Evolutionary conservation across 2,113 vertebrate species (phyloP), one percentile per base, ranked within the genome.

Genomic region (Nibea albiflora): DNA sequence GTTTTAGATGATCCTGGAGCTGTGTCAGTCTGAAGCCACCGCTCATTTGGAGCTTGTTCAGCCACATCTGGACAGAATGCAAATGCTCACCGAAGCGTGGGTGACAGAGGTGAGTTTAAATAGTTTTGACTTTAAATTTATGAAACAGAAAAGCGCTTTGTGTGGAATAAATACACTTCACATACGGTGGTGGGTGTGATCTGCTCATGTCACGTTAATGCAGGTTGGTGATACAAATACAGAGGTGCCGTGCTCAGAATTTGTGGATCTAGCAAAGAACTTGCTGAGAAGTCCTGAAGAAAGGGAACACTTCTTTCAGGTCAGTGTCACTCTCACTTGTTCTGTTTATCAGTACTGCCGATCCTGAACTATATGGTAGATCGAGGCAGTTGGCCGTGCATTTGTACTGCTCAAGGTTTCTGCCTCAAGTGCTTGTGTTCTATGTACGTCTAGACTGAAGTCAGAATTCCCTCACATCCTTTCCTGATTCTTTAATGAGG

Each of bases 231-330:
- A 26, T 1, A 42, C 11, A 46, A 52, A 81, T 42, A 5, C 14
- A 1, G 63, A 78, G 20, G 17, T 24, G 1, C 60, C 76, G 1
- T 35, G 66, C 24, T 80, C 76, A 3, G 42, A 77, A n/a, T 93
- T 94, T 76, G 75, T 82, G 68, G 89, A 82, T 77, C 72, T 91
- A 2, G 62, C 90, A 11, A 85, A 89, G 28, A 86, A 60, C 0
- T 61, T 92, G 63, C 58, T 92, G 75, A 72, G 68, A 31, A 54
- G 78, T 85, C 83, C 86, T 7, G 76, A 84, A 0, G 67, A 88
- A 35, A 92, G 71, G 56, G 58, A 89, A 47, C 53, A 79, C 46
- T 92, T 93, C 65, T 93, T 92, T 84, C 81, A 88, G 89, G 92
- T 94, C 46, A 66, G 89, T 81, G 60, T 26, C 49, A 4, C 35